Base-by-base conservation (phyloP, 2,888 invertebrate genomes). In the Tyria jacobaeae region DNA sequence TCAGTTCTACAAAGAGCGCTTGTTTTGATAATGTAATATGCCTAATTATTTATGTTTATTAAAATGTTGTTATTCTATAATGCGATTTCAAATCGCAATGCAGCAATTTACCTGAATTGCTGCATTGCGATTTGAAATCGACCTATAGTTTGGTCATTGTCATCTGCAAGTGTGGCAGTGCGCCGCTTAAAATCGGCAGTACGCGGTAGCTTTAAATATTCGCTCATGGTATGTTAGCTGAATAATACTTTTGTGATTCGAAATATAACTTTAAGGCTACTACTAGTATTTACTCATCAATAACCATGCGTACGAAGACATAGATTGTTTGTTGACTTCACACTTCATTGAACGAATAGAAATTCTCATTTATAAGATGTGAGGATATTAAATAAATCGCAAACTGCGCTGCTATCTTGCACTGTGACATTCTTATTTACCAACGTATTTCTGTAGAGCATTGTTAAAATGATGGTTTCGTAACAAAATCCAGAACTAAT, bases 371-470 rank as follows among this genome's bases (percentile, higher is more conserved):
- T 64, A 64, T 57, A 34, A 62, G 24, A 61, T 59, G 48, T 35
- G 24, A 6, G 57, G 59, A 60, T 60, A 66, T 50, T 63, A 52
- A 51, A 57, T 75, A 68, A 74, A 67, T 68, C 62, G 12, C 34
- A 35, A 2, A 51, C 44, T 34, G 39, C 41, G 34, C 35, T 51
- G 21, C 21, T 31, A 57, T n/a, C n/a, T n/a, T n/a, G 35, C 49
- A 15, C 15, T 34, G 15, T 52, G 58, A 60, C 53, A 65, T 66
- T 64, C 66, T 59, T 75, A 71, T 62, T 63, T 63, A 48, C 34
- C 52, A 35, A 35, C 56, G 25, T 56, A n/a, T 47, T 56, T 41
- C 17, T 54, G 41, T 50, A 41, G 50, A 41, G 27, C 1, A 15
- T 50, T 41, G 31, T 51, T 31, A 10, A 27, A 31, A 17, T 17